A percentile compares a stretch with the other conserved stretches of the same genome.
These are phyloP conservation scores for Ctenoplectra terminalis DNA, from an alignment of 1,140 invertebrate genomes.

Conservation along the genomic window DNA sequence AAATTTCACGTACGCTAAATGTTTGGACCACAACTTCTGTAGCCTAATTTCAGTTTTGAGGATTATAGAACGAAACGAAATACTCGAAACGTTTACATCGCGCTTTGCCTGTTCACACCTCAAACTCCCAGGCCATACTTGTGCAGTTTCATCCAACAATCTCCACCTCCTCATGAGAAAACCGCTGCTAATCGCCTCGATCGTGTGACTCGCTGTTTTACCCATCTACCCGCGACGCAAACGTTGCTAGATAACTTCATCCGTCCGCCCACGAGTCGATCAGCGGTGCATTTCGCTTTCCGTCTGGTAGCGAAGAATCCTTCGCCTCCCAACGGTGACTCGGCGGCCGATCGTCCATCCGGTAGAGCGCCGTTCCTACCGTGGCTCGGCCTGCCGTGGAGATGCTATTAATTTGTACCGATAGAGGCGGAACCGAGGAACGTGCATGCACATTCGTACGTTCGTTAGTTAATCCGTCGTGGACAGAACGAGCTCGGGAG, in stretches of 20 bases:
- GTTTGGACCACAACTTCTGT: no score
- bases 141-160: constrained; percentile 34
- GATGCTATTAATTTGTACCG: constrained; percentile 74
- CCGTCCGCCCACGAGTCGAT: constrained; percentile 46
- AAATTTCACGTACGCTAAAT: no score
- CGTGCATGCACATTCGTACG: constrained; percentile 60
- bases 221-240: not conserved
- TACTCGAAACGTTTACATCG: no score
- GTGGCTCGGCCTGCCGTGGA: constrained; percentile 9
- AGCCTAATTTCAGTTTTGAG: no score
- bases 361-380: not conserved
- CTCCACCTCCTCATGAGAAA: constrained; percentile 10
- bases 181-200: not conserved
- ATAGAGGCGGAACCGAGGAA: constrained; percentile 58
- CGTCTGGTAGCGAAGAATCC: not conserved
- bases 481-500: constrained; percentile 43
- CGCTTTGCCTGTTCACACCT: constrained; percentile 1
- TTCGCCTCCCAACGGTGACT: constrained; percentile 11
- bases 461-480: constrained; percentile 62
- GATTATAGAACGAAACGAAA: no score
- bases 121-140: not conserved
- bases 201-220: constrained; percentile 36
- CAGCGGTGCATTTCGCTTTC: not conserved
- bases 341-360: not conserved
- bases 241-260: constrained; percentile 36